A percentile compares a stretch with the other conserved stretches of the same genome.
These are phyloP conservation scores for Thaleichthys pacificus DNA, from an alignment of 2,797 vertebrate species.

Conservation along the genomic window DNA sequence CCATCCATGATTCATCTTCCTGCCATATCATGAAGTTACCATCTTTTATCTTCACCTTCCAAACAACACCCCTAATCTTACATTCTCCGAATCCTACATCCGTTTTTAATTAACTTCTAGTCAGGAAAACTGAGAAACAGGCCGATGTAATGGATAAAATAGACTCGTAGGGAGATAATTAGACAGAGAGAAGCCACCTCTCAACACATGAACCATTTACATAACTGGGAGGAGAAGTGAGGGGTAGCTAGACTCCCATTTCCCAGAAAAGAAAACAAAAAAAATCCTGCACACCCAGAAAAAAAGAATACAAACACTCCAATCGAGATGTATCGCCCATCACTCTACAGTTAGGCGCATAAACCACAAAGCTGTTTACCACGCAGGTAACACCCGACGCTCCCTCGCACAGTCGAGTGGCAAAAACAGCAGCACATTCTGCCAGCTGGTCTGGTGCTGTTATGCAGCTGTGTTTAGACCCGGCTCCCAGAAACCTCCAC, in stretches of 20 bases:
- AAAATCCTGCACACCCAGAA: slow-evolving; percentile 23
- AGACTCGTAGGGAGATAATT: slow-evolving; percentile 79
- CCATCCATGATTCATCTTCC: slow-evolving; percentile 76
- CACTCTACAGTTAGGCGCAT: slow-evolving; percentile 33
- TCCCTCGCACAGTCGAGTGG: slow-evolving; percentile 13
- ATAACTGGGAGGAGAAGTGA: slow-evolving; percentile 58
- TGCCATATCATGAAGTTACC: slow-evolving; percentile 78
- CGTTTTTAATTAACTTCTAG: slow-evolving; percentile 80
- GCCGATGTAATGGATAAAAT: slow-evolving; percentile 79
- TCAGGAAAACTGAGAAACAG: slow-evolving; percentile 74
- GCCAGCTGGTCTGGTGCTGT: slow-evolving; percentile 57
- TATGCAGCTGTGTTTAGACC: slow-evolving; percentile 76
- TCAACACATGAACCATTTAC: slow-evolving; percentile 71
- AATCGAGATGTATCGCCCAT: slow-evolving; percentile 7
- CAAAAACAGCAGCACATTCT: slow-evolving; percentile 32
- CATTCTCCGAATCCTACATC: slow-evolving; percentile 78
- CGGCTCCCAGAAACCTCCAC: slow-evolving; percentile 72
- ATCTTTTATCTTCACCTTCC: slow-evolving; percentile 83
- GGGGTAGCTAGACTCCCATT: slow-evolving; percentile 44
- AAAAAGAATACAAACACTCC: slow-evolving; percentile 6
- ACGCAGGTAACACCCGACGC: slow-evolving; percentile 7
- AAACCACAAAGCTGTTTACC: slow-evolving; percentile 31
- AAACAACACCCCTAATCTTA: slow-evolving; percentile 79
- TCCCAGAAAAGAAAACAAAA: slow-evolving; percentile 43
- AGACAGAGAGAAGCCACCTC: slow-evolving; percentile 75